Percentiles rank a stretch among this genome's conserved stretches.
Conservation (phyloP, 2,113 vertebrate genomes). For the Grammomys dolichurus region DNA sequence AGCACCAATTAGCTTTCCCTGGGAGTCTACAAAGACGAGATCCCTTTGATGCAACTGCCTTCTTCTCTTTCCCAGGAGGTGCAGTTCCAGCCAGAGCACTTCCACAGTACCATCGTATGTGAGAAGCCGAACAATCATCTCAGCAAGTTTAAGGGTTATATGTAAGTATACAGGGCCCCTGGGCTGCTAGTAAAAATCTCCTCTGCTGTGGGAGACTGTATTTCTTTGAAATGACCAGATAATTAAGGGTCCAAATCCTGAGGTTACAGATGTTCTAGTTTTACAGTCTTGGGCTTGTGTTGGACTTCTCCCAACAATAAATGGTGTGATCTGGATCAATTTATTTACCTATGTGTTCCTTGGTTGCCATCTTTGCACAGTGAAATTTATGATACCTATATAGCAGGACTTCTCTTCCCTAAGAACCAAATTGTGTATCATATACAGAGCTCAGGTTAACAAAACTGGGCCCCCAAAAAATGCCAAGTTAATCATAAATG, state of each 20-base stretch:
- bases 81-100: constrained; percentile 89
- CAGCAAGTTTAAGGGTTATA: constrained; percentile 94
- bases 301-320: not conserved
- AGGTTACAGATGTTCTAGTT: not conserved
- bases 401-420: not conserved
- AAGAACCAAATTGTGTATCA: not conserved
- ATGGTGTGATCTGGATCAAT: not conserved
- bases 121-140: constrained; percentile 95
- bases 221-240: constrained; percentile 1
- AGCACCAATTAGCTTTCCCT: not conserved
- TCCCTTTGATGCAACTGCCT: constrained; percentile 29
- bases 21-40: constrained; percentile 10
- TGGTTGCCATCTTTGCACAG: not conserved
- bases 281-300: not conserved
- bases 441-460: not conserved
- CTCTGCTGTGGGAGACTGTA: not conserved
- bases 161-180: constrained; percentile 86
- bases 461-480: not conserved
- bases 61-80: constrained; percentile 78
- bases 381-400: not conserved
- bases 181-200: not conserved
- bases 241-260: not conserved
- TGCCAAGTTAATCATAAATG: not conserved
- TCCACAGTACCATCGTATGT: constrained; percentile 91
- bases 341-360: not conserved